Base-by-base conservation (phyloP, 2,888 invertebrate species). In the Germaria angustata region DNA sequence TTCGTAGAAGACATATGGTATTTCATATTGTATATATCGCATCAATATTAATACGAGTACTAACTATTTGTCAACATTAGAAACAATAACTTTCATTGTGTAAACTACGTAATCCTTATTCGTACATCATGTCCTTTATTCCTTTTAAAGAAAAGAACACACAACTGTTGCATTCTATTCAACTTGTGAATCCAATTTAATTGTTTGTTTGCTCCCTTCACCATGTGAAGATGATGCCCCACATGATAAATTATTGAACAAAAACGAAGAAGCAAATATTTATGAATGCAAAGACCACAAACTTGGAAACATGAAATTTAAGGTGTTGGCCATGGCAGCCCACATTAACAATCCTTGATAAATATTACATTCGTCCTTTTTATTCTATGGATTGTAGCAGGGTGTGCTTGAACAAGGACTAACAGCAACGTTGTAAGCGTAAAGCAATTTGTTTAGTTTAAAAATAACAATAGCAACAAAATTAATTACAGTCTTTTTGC, bases 161-260 rank as follows among this genome's bases (percentile, higher is more conserved):
- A 8, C 32, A 73, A 53, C 51, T 73, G 73, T 44, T 63, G 32
- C 51, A 53, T 53, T 73, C 17, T 20, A 46, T 15, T 2, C 6
- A 57, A 44, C 9, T 32, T n/a, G 20, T 8, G 44, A 71, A 22
- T 57, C n/a, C 22, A 39, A 69, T 22, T 57, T 44, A n/a, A n/a
- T 66, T 66, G 8, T 51, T 24, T 66, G n/a, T 28, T 51, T 15
- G 9, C 7, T n/a, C 28, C 17, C 13, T 13, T 4, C 15, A 7
- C 24, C 8, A 28, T 13, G 3, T 15, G 4, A 2, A 49, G 20
- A n/a, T 20, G 2, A 17, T 68, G 20, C 2, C 9, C 24, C 20
- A 28, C 68, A 68, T 68, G 39, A 68, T 68, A 68, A 53, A 68
- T 53, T 41, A 68, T 28, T 24, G n/a, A n/a, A 55, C 7, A 9